Percentiles rank a stretch among this genome's conserved stretches.
These are phyloP conservation scores for Eumaeus atala DNA, from an alignment of 1,140 invertebrate genomes.

Conservation along the genomic window DNA sequence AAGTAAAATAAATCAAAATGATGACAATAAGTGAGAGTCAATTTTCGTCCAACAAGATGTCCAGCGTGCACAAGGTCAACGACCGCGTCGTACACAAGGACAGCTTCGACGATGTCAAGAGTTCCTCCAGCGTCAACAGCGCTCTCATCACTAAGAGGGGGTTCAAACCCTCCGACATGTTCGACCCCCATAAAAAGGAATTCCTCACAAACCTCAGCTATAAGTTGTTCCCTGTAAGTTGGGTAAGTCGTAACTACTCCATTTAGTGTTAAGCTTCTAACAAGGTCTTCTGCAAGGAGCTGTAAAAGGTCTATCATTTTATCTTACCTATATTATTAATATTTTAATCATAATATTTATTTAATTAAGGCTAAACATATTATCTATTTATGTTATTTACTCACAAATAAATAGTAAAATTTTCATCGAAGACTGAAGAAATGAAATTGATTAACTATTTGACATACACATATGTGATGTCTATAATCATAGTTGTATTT, in stretches of 20 bases:
- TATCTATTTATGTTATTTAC: constrained; percentile 8
- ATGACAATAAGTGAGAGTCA: constrained; percentile 73
- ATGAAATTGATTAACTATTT: neutral
- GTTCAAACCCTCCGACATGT: constrained; percentile 88
- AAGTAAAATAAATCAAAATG: constrained; percentile 36
- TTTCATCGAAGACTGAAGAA: neutral
- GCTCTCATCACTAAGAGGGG: constrained; percentile 77
- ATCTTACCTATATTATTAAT: constrained; percentile 27
- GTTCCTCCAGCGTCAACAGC: constrained; percentile 65
- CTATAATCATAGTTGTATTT: constrained; percentile 1
- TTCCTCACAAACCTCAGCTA: constrained; percentile 86
- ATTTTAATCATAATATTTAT: constrained; percentile 6
- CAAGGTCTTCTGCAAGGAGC: constrained; percentile 42
- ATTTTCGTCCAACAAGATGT: constrained; percentile 70
- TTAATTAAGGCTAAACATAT: constrained; percentile 2
- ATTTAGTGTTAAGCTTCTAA: constrained; percentile 51
- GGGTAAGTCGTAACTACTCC: constrained; percentile 76
- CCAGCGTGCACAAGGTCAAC: constrained; percentile 67
- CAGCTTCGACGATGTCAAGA: constrained; percentile 65
- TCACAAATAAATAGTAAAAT: constrained; percentile 1
- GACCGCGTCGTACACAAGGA: constrained; percentile 66
- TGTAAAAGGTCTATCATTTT: constrained; percentile 30
- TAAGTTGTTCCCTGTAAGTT: constrained; percentile 84
- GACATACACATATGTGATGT: neutral
- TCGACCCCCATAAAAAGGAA: constrained; percentile 85